Percentiles rank a stretch among this genome's conserved stretches.
phyloP scores from a whole-genome alignment of 2,888 invertebrate genomes.

The Ornithoptera alexandrae region DNA sequence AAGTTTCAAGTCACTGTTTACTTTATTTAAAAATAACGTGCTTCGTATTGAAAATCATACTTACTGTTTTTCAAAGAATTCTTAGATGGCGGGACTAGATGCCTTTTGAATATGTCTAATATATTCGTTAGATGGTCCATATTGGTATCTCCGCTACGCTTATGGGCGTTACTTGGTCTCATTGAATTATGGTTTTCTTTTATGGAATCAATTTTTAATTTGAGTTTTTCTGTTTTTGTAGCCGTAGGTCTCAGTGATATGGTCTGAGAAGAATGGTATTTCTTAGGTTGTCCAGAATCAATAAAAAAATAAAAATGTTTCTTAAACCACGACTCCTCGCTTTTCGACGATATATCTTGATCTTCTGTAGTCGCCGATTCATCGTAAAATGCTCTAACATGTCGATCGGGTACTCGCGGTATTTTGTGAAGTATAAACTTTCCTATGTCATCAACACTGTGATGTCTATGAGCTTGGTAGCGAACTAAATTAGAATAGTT shows the following conservation, averaged over 20 bases:
- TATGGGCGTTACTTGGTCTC: not conserved
- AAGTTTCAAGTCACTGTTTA: not conserved
- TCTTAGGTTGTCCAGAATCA: conserved; percentile 54
- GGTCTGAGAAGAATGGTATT: conserved; percentile 57
- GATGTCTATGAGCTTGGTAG: conserved; percentile 69
- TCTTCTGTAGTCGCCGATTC: conserved; percentile 53
- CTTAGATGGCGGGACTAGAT: not conserved
- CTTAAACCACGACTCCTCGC: conserved; percentile 64
- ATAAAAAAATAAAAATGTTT: conserved; percentile 62
- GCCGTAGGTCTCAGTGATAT: conserved; percentile 50
- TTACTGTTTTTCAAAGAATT: conserved; percentile 11
- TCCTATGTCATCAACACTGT: conserved; percentile 69
- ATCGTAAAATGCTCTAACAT: conserved; percentile 46
- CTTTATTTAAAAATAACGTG: not conserved
- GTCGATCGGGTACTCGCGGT: conserved; percentile 46
- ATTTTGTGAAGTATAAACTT: conserved; percentile 64
- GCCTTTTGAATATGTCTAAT: conserved; percentile 12
- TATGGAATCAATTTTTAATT: not conserved
- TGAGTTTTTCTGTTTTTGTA: conserved; percentile 20
- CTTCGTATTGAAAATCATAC: not conserved
- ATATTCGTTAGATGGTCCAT: conserved; percentile 12
- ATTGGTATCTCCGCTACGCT: conserved; percentile 6
- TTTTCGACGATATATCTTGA: conserved; percentile 60
- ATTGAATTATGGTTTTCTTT: conserved; percentile 1
- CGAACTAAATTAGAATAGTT: conserved; percentile 61